These are phyloP conservation scores for Norana najaformis DNA, from an alignment of 2,888 invertebrate genomes.

Conservation along the genomic window DNA sequence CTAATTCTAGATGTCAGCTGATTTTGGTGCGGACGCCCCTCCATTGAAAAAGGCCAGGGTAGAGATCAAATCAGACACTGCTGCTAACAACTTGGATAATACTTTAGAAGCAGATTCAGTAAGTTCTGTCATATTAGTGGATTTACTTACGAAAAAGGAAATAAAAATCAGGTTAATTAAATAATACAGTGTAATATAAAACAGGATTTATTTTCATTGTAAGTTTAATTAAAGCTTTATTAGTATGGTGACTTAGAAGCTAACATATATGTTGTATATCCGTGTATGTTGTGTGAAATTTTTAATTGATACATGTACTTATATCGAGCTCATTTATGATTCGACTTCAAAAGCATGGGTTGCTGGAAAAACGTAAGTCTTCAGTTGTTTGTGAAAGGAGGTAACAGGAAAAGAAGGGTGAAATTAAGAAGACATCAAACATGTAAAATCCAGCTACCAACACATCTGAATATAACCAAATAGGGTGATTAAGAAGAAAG, in stretches of 20 bases:
- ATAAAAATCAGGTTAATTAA: neutral
- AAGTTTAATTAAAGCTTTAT: neutral
- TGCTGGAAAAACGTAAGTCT: too few relatives aligned
- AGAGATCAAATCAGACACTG: neutral
- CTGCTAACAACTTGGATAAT: neutral
- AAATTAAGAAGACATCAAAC: too few relatives aligned
- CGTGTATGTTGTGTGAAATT: neutral
- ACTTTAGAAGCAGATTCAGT: neutral
- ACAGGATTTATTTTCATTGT: neutral
- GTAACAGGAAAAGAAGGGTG: too few relatives aligned
- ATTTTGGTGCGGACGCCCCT: constrained; percentile 3
- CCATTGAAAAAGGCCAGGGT: constrained; percentile 26
- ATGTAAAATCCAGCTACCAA: too few relatives aligned
- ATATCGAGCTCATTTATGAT: too few relatives aligned
- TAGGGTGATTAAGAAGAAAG: too few relatives aligned
- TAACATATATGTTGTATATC: neutral
- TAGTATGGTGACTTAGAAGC: neutral
- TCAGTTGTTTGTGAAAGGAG: too few relatives aligned
- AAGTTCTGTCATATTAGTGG: neutral
- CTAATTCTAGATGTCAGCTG: constrained; percentile 25
- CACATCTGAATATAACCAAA: too few relatives aligned
- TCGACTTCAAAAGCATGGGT: too few relatives aligned
- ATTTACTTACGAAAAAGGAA: too few relatives aligned
- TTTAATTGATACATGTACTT: too few relatives aligned
- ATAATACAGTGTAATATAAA: neutral